Percentiles rank a stretch among this genome's conserved stretches.
phyloP scores from a whole-genome alignment of 2,888 invertebrate genomes.

The Lomographa bimaculata region DNA sequence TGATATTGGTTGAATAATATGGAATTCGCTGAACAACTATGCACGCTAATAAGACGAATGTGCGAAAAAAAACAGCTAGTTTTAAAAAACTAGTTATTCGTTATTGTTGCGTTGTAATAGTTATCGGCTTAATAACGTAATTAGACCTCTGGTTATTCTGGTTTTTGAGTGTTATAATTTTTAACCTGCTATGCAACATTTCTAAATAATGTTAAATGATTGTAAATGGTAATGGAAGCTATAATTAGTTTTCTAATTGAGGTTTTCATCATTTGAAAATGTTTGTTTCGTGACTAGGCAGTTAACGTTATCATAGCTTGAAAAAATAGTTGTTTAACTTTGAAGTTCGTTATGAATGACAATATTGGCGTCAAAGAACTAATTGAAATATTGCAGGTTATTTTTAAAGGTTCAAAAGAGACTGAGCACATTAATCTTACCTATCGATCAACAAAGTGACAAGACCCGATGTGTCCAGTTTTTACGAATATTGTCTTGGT shows the following conservation, averaged over 20 bases:
- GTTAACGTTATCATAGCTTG: no score
- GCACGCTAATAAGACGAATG: conserved; percentile 10
- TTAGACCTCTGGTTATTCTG: conserved; percentile 15
- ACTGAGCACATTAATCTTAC: conserved; percentile 9
- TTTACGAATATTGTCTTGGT: conserved; percentile 17
- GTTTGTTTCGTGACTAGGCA: no score
- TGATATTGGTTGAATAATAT: conserved; percentile 1
- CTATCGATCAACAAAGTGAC: conserved; percentile 13
- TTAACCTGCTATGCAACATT: no score
- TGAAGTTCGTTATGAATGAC: no score
- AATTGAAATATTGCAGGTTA: no score
- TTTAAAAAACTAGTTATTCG: no score
- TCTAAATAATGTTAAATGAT: conserved; percentile 2
- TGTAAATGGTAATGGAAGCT: conserved; percentile 1
- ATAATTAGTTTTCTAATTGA: conserved; percentile 4
- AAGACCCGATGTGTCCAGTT: conserved; percentile 15
- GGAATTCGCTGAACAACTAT: conserved; percentile 12
- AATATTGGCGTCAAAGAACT: no score
- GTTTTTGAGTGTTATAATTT: conserved; percentile 2
- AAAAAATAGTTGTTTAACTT: no score
- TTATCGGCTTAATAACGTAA: conserved; percentile 15
- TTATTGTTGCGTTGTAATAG: conserved; percentile 15
- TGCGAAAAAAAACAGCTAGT: no score
- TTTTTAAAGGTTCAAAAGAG: no score
- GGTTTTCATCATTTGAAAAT: no score